phyloP scores from a whole-genome alignment of 2,888 invertebrate genomes.

The Caenorhabditis sp. region DNA sequence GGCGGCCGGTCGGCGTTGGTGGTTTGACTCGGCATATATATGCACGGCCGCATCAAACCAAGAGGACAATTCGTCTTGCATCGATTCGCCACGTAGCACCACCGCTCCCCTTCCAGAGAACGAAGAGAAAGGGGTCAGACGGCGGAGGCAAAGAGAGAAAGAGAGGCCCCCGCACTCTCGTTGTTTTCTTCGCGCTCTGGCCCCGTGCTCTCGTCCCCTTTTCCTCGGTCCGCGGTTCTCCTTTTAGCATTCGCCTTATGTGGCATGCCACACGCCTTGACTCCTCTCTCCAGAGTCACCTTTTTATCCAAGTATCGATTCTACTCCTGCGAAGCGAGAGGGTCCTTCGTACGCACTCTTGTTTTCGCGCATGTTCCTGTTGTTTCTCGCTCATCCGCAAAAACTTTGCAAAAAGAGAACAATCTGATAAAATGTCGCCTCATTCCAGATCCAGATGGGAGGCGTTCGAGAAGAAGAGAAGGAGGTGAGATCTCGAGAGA shows the following conservation, averaged over 20 bases:
- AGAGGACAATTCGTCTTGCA: not conserved
- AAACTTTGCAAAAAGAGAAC: no score
- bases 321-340: not conserved
- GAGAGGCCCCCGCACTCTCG: not conserved
- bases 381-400: no score
- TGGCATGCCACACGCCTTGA: not conserved
- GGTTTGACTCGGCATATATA: not conserved
- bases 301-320: not conserved
- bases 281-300: not conserved
- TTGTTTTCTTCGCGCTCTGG: slow-evolving; percentile 5
- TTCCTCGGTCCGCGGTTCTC: not conserved
- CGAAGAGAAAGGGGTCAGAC: no score
- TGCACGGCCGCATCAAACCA: not conserved
- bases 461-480: not conserved
- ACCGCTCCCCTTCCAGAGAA: slow-evolving; percentile 1
- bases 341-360: not conserved
- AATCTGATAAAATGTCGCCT: no score
- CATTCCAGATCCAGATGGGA: no score
- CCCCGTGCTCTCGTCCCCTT: not conserved
- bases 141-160: no score
- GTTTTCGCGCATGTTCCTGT: not conserved
- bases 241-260: not conserved
- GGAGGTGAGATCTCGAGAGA: not conserved
- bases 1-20: no score
- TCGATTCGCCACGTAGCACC: slow-evolving; percentile 5